Evolutionary conservation across 2,888 invertebrate species (phyloP).

Genomic region (Lepetodrilus schrolli): DNA sequence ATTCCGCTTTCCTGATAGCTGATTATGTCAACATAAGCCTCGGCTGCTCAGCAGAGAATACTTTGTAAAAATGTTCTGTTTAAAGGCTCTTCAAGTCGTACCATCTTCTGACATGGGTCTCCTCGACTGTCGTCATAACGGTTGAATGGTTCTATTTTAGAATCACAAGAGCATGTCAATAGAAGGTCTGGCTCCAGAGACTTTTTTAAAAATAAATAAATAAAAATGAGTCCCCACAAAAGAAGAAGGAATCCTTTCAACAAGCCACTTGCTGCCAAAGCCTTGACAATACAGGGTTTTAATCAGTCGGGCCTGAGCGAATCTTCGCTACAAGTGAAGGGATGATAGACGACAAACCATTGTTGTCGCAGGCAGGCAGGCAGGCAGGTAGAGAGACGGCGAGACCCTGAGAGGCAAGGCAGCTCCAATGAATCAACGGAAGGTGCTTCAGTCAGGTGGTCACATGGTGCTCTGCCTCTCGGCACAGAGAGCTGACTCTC

Average conservation of each 20-base stretch:
- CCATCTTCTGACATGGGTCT: conserved; percentile 9
- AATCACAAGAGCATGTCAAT: conserved; percentile 28
- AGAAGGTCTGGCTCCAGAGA: conserved; percentile 29
- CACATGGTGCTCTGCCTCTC: conserved; percentile 7
- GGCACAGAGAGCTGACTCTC: conserved; percentile 15
- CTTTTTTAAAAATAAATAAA: too few relatives aligned
- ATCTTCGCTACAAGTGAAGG: neutral
- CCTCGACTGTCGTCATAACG: conserved; percentile 20
- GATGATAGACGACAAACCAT: conserved; percentile 23
- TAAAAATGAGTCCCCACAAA: conserved; percentile 12
- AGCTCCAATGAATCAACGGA: neutral
- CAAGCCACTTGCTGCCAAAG: conserved; percentile 5
- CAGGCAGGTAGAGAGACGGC: conserved; percentile 1
- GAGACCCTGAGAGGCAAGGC: neutral
- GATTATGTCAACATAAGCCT: conserved; percentile 21
- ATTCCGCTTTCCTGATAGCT: conserved; percentile 30
- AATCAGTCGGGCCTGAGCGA: conserved; percentile 17
- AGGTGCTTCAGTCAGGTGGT: conserved; percentile 11
- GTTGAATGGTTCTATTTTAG: conserved; percentile 31
- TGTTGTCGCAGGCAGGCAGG: conserved; percentile 12
- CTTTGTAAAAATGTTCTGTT: conserved; percentile 24
- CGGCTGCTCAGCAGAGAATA: conserved; percentile 6
- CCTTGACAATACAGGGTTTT: neutral
- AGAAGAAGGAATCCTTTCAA: neutral
- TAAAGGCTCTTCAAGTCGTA: conserved; percentile 24